Evolutionary conservation across 2,797 vertebrate genomes (phyloP).

Genomic region (Atherinosoma microstoma): DNA sequence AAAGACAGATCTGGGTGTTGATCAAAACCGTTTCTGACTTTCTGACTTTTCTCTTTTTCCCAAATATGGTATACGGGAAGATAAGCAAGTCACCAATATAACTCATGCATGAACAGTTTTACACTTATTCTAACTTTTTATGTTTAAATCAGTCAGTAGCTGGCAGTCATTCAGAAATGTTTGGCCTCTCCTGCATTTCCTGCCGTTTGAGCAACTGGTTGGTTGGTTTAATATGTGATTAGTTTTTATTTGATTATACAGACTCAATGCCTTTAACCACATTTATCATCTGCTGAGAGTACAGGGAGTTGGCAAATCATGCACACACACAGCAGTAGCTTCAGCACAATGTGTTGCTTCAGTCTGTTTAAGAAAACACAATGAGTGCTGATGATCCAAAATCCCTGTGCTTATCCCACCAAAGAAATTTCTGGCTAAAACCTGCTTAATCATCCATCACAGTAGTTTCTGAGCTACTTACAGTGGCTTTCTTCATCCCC

Average conservation of each 20-base stretch:
- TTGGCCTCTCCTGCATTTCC: slow-evolving; percentile 1
- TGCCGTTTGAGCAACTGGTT: slow-evolving; percentile 17
- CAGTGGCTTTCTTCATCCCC: slow-evolving; percentile 34
- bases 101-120: neutral
- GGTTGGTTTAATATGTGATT: slow-evolving; percentile 44
- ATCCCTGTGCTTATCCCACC: slow-evolving; percentile 52
- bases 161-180: slow-evolving; percentile 6
- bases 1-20: neutral
- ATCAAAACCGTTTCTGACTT: neutral
- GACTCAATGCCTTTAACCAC: slow-evolving; percentile 35
- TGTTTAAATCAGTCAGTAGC: slow-evolving; percentile 15
- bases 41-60: neutral
- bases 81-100: neutral
- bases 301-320: slow-evolving; percentile 28
- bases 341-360: slow-evolving; percentile 41
- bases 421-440: slow-evolving; percentile 57
- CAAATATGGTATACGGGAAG: slow-evolving; percentile 7
- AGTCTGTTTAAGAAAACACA: slow-evolving; percentile 63
- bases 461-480: slow-evolving; percentile 42
- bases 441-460: slow-evolving; percentile 59
- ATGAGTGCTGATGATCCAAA: slow-evolving; percentile 54
- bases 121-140: neutral
- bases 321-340: slow-evolving; percentile 19
- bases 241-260: slow-evolving; percentile 45
- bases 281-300: slow-evolving; percentile 43